phyloP scores from a whole-genome alignment of 2,888 invertebrate genomes.

The Rhyacophila evoluta region DNA sequence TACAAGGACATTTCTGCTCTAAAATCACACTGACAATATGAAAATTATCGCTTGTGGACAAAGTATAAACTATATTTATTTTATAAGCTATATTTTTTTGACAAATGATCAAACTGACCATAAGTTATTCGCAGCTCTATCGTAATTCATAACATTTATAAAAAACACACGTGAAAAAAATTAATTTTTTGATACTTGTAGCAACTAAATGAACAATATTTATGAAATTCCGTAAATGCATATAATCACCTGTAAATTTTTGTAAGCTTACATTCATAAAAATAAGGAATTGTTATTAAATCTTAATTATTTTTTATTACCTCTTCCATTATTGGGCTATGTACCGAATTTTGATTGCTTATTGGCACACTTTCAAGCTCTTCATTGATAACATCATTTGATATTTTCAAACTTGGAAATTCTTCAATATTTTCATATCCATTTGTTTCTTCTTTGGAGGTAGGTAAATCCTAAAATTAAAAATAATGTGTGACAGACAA shows the following conservation, averaged over 20 bases:
- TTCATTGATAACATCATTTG: conserved; percentile 58
- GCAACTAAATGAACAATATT: not conserved
- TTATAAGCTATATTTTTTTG: no score
- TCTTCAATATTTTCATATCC: conserved; percentile 61
- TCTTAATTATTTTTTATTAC: conserved; percentile 58
- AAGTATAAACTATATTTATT: no score
- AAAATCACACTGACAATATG: no score
- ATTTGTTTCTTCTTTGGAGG: conserved; percentile 63
- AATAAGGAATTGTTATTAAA: not conserved
- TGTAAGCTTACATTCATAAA: not conserved
- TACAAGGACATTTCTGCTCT: no score
- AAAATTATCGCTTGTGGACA: no score
- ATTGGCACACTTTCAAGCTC: conserved; percentile 68
- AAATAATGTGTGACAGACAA: no score
- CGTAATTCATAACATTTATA: no score
- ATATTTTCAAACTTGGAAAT: conserved; percentile 60
- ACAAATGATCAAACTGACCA: no score
- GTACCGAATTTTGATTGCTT: conserved; percentile 58
- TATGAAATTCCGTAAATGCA: no score
- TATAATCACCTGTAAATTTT: no score
- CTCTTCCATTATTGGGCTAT: conserved; percentile 71
- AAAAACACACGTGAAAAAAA: no score
- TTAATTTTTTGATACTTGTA: not conserved
- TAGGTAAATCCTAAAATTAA: conserved; percentile 64
- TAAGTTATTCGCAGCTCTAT: no score